These are phyloP conservation scores for Cynaeus angustus DNA, from an alignment of 2,888 invertebrate species.

Conservation along the genomic window DNA sequence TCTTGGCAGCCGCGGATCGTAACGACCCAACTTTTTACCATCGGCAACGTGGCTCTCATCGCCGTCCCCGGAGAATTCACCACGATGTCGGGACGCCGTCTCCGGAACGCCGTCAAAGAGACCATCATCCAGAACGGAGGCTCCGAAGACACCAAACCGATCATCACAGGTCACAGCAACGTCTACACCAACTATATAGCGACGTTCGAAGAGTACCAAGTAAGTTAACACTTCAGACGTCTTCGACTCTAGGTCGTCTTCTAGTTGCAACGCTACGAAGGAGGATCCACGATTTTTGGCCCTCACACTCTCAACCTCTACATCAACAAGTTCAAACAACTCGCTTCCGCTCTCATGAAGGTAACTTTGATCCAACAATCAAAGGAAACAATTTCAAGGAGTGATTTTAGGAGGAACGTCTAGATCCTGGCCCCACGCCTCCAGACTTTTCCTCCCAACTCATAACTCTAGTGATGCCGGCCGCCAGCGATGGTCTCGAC, in stretches of 20 bases:
- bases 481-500: conserved; percentile 86
- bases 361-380: conserved; percentile 69
- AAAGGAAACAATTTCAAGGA: background rate
- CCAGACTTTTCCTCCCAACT: conserved; percentile 82
- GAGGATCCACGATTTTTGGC: conserved; percentile 93
- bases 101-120: conserved; percentile 73
- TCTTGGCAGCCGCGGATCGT: conserved; percentile 93
- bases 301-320: conserved; percentile 92
- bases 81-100: conserved; percentile 92
- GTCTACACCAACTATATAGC: conserved; percentile 92
- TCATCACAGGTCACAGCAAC: conserved; percentile 91
- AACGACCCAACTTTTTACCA: conserved; percentile 83
- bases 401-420: conserved; percentile 52
- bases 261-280: conserved; percentile 94
- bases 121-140: conserved; percentile 72
- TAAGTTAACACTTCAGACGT: conserved; percentile 69
- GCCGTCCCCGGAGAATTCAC: conserved; percentile 96
- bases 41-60: conserved; percentile 84
- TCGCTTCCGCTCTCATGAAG: conserved; percentile 79
- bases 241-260: background rate
- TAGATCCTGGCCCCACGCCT: conserved; percentile 71
- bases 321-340: conserved; percentile 81
- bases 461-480: conserved; percentile 82
- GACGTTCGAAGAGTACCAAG: conserved; percentile 94
- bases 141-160: conserved; percentile 73